Conservation (phyloP, 2,888 invertebrate species). For the Agrenia bidenticulata region DNA sequence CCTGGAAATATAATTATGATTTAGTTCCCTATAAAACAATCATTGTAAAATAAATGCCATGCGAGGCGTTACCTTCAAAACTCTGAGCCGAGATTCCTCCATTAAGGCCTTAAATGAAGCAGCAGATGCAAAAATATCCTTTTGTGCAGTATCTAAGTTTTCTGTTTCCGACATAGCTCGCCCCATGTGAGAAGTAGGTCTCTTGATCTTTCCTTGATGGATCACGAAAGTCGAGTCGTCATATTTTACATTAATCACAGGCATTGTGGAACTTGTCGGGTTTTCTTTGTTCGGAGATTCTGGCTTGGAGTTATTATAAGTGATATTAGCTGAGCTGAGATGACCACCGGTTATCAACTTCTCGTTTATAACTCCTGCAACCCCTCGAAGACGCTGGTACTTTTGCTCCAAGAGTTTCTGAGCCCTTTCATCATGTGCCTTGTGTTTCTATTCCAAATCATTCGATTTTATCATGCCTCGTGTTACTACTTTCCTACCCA, state of each 20-base stretch:
- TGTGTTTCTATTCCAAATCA: slow-evolving; percentile 24
- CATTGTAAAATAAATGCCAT: no score
- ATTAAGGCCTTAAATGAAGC: slow-evolving; percentile 63
- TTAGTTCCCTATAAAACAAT: no score
- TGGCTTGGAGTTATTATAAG: no score
- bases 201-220: no score
- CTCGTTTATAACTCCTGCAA: not conserved
- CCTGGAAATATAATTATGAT: no score
- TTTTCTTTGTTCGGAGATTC: no score
- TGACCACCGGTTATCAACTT: slow-evolving; percentile 1
- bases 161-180: no score
- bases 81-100: slow-evolving; percentile 63
- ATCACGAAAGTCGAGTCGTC: not conserved
- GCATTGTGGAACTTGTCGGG: no score
- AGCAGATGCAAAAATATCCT: no score
- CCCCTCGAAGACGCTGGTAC: not conserved
- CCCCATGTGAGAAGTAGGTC: no score
- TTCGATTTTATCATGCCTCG: not conserved
- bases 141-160: no score
- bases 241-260: no score
- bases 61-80: slow-evolving; percentile 58
- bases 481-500: slow-evolving; percentile 12
- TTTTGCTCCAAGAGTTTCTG: slow-evolving; percentile 23
- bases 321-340: slow-evolving; percentile 1
- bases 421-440: slow-evolving; percentile 36